Conservation (phyloP, 2,797 vertebrate genomes). For the Amphiprion clarkii region DNA sequence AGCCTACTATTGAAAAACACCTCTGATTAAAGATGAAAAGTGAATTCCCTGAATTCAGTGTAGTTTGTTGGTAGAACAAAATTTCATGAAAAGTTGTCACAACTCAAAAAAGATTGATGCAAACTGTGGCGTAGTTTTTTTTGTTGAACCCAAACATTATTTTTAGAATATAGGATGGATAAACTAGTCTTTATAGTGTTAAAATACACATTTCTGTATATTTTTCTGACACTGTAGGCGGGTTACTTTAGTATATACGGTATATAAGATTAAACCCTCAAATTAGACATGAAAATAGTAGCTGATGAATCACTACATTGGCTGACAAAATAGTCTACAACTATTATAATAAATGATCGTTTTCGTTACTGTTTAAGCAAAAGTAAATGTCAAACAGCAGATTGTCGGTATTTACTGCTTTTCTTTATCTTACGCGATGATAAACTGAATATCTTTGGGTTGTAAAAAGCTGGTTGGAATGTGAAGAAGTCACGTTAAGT, state of each 20-base stretch:
- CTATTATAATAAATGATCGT: background rate
- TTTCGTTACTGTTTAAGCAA: background rate
- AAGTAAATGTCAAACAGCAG: background rate
- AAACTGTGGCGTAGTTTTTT: too few relatives aligned
- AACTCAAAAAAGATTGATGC: too few relatives aligned
- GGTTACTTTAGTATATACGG: background rate
- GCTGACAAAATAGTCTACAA: background rate
- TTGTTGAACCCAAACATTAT: too few relatives aligned
- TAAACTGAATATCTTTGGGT: background rate
- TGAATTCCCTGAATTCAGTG: too few relatives aligned
- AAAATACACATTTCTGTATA: background rate
- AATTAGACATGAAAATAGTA: background rate
- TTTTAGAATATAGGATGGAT: too few relatives aligned
- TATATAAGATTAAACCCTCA: background rate
- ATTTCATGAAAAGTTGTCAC: too few relatives aligned
- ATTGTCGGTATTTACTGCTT: background rate
- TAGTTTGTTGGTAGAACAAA: too few relatives aligned
- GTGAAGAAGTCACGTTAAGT: background rate
- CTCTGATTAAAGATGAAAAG: too few relatives aligned
- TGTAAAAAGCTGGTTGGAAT: background rate
- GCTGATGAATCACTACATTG: background rate
- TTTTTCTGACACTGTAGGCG: background rate
- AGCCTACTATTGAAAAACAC: too few relatives aligned
- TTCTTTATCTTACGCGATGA: background rate
- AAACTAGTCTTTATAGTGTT: background rate